Conservation (phyloP, 2,888 invertebrate species). For the Slavum lentiscoides region DNA sequence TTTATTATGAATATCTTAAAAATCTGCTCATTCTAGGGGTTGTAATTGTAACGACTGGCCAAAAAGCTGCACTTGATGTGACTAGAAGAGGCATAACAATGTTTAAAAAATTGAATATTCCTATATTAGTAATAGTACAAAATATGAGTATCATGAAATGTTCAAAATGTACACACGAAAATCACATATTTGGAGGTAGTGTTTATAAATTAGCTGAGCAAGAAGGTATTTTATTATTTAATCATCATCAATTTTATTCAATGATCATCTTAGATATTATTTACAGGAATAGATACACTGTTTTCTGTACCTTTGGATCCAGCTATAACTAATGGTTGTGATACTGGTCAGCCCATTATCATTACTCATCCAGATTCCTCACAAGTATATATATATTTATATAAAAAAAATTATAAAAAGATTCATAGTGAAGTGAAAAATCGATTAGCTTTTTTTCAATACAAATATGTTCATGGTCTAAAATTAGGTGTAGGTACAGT, state of each 20-base stretch:
- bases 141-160: constrained; percentile 87
- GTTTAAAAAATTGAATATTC: constrained; percentile 81
- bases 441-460: background rate
- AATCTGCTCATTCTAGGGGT: constrained; percentile 65
- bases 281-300: constrained; percentile 65
- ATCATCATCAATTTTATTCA: constrained; percentile 26
- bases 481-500: no score
- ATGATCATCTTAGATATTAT: background rate
- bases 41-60: constrained; percentile 90
- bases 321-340: constrained; percentile 71
- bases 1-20: background rate
- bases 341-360: constrained; percentile 76
- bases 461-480: no score
- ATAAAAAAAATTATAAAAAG: background rate
- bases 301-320: constrained; percentile 75
- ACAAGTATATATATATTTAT: constrained; percentile 57
- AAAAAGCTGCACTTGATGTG: constrained; percentile 83
- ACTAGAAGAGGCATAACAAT: constrained; percentile 83
- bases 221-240: constrained; percentile 62
- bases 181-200: constrained; percentile 74
- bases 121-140: constrained; percentile 84
- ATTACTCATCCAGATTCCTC: constrained; percentile 67
- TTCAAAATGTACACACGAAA: constrained; percentile 73
- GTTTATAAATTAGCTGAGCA: constrained; percentile 68
- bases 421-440: background rate